A percentile compares a stretch with the other conserved stretches of the same genome.
Evolutionary conservation across 2,888 invertebrate genomes (phyloP).

Genomic region (Ophion ellenae): DNA sequence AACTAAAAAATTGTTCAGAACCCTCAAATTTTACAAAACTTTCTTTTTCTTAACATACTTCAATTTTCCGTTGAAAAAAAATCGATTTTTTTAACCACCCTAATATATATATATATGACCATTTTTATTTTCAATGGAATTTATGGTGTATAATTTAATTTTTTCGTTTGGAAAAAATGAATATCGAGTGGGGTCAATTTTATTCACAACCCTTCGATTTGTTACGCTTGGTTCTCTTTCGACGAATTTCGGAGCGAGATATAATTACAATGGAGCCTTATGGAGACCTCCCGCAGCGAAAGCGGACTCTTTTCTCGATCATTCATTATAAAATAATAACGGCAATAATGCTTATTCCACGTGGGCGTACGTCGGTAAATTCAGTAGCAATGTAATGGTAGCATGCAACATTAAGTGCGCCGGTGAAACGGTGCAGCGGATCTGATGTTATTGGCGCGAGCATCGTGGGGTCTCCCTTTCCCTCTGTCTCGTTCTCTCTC

Average conservation of each 20-base stretch:
- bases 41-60: too few species aligned
- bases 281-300: constrained; percentile 59
- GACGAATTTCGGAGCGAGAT: constrained; percentile 12
- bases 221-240: constrained; percentile 29
- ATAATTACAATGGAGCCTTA: constrained; percentile 44
- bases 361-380: constrained; percentile 46
- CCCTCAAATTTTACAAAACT: too few species aligned
- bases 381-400: constrained; percentile 25
- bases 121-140: background rate
- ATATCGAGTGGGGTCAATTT: background rate
- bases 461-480: constrained; percentile 36
- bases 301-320: constrained; percentile 37
- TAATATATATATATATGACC: background rate
- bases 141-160: constrained; percentile 1
- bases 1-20: too few species aligned
- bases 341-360: constrained; percentile 56
- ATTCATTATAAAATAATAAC: constrained; percentile 55
- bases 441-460: constrained; percentile 52
- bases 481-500: constrained; percentile 36
- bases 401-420: constrained; percentile 40
- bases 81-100: too few species aligned
- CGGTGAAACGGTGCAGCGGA: constrained; percentile 59
- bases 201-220: constrained; percentile 40
- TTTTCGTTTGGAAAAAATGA: constrained; percentile 21
- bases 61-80: too few species aligned